A percentile compares a stretch with the other conserved stretches of the same genome.
phyloP scores from a whole-genome alignment of 2,797 vertebrate species.

The Sphenopsis melanotis region DNA sequence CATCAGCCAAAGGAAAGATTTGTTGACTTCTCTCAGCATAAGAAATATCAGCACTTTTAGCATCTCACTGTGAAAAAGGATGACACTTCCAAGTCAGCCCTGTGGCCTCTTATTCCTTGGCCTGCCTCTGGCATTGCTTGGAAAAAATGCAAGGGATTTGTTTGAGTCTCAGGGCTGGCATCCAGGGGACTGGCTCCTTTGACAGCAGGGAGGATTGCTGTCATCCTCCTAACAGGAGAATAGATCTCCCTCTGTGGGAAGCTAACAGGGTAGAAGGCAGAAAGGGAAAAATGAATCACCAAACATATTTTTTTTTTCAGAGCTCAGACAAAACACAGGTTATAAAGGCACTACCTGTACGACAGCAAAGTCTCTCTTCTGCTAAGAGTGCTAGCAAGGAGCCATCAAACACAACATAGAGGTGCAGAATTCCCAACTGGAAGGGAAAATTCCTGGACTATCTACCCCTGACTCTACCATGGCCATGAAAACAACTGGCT shows the following conservation, averaged over 20 bases:
- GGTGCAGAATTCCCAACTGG: neutral
- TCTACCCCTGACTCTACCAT: neutral
- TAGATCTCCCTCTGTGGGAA: neutral
- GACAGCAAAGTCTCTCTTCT: neutral
- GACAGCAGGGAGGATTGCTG: neutral
- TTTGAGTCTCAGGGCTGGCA: neutral
- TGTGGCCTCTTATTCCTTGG: neutral
- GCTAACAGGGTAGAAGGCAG: neutral
- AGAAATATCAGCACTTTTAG: neutral
- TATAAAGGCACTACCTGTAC: neutral
- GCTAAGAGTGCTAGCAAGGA: neutral
- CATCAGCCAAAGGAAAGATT: neutral
- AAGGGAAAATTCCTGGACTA: neutral
- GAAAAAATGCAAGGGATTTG: neutral
- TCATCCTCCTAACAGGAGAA: neutral
- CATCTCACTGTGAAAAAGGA: neutral
- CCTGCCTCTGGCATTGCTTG: neutral
- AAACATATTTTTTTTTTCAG: constrained; percentile 8
- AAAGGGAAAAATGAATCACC: neutral
- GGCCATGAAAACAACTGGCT: neutral
- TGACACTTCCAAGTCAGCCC: neutral
- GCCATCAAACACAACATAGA: neutral
- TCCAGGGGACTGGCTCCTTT: neutral
- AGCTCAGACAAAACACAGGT: neutral
- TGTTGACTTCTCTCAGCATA: neutral